Evolutionary conservation across 2,888 invertebrate species (phyloP), one percentile per base, ranked within the genome.

Genomic region (Oithona nana): DNA sequence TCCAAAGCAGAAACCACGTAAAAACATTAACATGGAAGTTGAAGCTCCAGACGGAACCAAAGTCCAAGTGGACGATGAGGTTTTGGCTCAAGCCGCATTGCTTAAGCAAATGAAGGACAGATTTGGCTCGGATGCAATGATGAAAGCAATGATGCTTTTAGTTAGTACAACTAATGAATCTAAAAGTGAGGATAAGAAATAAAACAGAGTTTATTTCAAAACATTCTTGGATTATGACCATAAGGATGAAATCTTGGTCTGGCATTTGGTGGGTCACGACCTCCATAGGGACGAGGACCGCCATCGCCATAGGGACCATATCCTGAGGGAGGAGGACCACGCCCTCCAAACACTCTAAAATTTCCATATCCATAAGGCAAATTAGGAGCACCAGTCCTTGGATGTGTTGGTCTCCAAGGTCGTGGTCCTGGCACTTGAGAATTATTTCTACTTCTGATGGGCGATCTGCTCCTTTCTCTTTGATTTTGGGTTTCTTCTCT

Each of bases 121-220:
- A 28, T 59, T 59, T 49, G 59, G 59, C 24, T 16, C 22, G 29
- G 50, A 59, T 8, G 50, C 48, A 13, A n/a, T 24, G 24, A 22
- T 59, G n/a, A 22, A 59, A 59, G 59, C 59, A 16, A 26, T 59
- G 50, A 48, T 59, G 49, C 22, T 59, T 24, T 28, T 59, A 22
- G 28, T 59, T 24, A 16, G 28, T 16, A 24, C 48, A 50, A 57
- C 30, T 39, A 49, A 49, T n/a, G 22, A 49, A 49, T n/a, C 50
- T 22, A 49, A 49, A 22, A 49, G 22, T n/a, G 31, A 57, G 8
- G 13, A 28, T 3, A 30, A 57, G 16, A 8, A 22, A 28, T n/a
- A n/a, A n/a, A n/a, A n/a, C n/a, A n/a, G n/a, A n/a, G n/a, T n/a
- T n/a, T n/a, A n/a, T n/a, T n/a, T n/a, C n/a, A n/a, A n/a, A n/a